A percentile compares a stretch with the other conserved stretches of the same genome.
phyloP scores from a whole-genome alignment of 2,797 vertebrate species.

The Intellagama lesueurii region DNA sequence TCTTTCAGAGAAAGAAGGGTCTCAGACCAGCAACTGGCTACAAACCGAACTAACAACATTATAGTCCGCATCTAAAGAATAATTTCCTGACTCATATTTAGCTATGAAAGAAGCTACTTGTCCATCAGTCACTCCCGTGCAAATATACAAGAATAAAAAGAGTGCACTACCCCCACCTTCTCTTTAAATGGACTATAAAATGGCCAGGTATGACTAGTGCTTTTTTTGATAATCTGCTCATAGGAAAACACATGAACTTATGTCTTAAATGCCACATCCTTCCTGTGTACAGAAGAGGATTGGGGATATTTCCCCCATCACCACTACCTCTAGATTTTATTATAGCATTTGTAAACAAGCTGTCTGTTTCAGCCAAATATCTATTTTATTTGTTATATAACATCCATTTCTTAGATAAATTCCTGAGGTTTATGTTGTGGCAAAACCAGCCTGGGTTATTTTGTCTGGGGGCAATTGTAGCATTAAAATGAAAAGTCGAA shows the following conservation, averaged over 20 bases:
- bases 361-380: not conserved
- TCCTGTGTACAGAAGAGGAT: not conserved
- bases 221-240: not conserved
- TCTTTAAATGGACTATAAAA: not conserved
- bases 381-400: too few species aligned
- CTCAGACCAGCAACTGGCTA: not conserved
- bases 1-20: not conserved
- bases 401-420: not conserved
- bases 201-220: not conserved
- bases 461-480: too few species aligned
- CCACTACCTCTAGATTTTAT: too few species aligned
- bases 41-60: not conserved
- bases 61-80: not conserved
- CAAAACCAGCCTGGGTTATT: too few species aligned
- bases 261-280: not conserved
- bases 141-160: not conserved
- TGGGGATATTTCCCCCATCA: not conserved
- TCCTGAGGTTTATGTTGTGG: not conserved
- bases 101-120: not conserved
- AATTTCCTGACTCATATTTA: slow-evolving; percentile 23
- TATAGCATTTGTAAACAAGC: not conserved
- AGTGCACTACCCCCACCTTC: not conserved
- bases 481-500: too few species aligned
- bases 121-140: not conserved
- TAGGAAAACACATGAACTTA: not conserved